These are phyloP conservation scores for Ypsolopha sequella DNA, from an alignment of 2,888 invertebrate genomes.

Conservation along the genomic window DNA sequence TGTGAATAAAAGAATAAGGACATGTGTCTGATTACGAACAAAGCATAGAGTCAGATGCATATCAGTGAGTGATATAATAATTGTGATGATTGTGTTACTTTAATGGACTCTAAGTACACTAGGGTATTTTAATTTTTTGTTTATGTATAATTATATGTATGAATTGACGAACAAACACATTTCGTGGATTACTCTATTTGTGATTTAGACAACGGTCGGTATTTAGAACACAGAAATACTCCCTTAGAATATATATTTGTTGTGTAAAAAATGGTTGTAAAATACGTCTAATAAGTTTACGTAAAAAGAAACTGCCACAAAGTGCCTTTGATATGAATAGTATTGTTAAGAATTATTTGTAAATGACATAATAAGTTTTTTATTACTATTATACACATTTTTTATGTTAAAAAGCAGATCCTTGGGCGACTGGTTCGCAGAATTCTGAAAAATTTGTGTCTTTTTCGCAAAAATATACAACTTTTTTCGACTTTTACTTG, in stretches of 20 bases:
- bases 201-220: background rate
- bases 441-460: constrained; percentile 24
- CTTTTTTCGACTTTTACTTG: constrained; percentile 5
- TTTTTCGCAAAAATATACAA: constrained; percentile 16
- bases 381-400: background rate
- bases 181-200: background rate
- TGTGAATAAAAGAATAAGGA: constrained; percentile 22
- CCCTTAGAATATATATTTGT: constrained; percentile 30
- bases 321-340: constrained; percentile 59
- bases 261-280: constrained; percentile 48
- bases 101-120: constrained; percentile 58
- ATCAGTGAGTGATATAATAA: constrained; percentile 64
- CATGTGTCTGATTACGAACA: constrained; percentile 50
- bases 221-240: constrained; percentile 43
- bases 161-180: constrained; percentile 4
- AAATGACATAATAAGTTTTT: constrained; percentile 10
- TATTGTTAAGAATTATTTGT: constrained; percentile 9
- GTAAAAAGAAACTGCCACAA: constrained; percentile 61
- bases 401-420: constrained; percentile 17
- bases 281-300: constrained; percentile 36
- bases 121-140: constrained; percentile 16
- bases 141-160: constrained; percentile 2
- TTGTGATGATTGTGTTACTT: constrained; percentile 61
- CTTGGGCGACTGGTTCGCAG: constrained; percentile 57
- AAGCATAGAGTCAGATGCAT: constrained; percentile 40